A percentile compares a stretch with the other conserved stretches of the same genome.
Evolutionary conservation across 2,113 vertebrate genomes (phyloP).

Genomic region (Brachionichthys hirsutus): DNA sequence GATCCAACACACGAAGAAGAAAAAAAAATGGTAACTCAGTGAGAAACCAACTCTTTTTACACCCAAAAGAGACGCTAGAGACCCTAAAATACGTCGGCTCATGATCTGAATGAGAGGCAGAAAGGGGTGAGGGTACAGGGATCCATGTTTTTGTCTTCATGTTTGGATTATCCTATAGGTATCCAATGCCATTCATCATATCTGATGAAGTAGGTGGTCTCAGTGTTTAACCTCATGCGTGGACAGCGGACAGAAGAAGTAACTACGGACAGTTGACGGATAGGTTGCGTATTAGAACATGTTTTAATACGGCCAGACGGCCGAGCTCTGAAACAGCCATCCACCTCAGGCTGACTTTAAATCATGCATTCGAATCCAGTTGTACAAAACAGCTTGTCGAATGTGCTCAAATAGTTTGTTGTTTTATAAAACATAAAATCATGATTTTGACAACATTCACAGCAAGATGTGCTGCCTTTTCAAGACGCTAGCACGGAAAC

Average conservation of each 20-base stretch:
- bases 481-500: constrained; percentile 1
- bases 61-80: constrained; percentile 54
- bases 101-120: constrained; percentile 27
- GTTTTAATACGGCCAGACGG: too few relatives aligned
- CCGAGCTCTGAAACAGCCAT: background rate
- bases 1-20: constrained; percentile 66
- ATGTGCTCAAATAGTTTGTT: background rate
- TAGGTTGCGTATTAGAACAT: too few relatives aligned
- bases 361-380: background rate
- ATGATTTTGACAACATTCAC: background rate
- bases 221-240: too few relatives aligned
- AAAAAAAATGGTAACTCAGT: constrained; percentile 60
- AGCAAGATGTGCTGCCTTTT: constrained; percentile 23
- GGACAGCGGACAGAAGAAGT: too few relatives aligned
- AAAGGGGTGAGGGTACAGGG: constrained; percentile 10
- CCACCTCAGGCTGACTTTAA: background rate
- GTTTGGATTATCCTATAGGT: too few relatives aligned
- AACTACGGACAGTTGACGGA: too few relatives aligned
- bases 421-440: background rate
- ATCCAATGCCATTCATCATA: too few relatives aligned
- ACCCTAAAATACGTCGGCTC: constrained; percentile 32
- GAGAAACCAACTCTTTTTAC: constrained; percentile 69
- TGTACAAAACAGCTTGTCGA: background rate
- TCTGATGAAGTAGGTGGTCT: too few relatives aligned
- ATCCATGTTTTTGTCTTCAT: too few relatives aligned